These are phyloP conservation scores for Erebia ligea DNA, from an alignment of 2,888 invertebrate species.

Conservation along the genomic window DNA sequence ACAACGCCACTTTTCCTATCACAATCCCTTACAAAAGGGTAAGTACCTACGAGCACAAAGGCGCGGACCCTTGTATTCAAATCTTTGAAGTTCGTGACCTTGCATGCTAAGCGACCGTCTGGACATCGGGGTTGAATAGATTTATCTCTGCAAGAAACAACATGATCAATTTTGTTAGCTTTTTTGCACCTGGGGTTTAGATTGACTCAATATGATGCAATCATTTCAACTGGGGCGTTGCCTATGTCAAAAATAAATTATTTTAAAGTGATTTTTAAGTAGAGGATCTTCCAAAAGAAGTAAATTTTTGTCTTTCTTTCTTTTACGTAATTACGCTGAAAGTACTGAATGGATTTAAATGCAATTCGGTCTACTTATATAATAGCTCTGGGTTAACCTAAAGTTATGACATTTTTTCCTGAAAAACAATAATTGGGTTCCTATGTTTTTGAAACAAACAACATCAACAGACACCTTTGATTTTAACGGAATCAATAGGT, in stretches of 20 bases:
- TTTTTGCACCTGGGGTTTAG: constrained; percentile 17
- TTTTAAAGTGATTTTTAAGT: no score
- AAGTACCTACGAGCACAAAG: constrained; percentile 30
- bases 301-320: no score
- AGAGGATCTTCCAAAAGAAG: no score
- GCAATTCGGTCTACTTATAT: no score
- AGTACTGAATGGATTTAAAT: no score
- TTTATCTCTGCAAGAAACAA: constrained; percentile 26
- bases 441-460: neutral
- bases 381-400: no score
- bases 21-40: constrained; percentile 33
- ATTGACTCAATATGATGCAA: constrained; percentile 5
- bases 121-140: constrained; percentile 34
- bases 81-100: constrained; percentile 44
- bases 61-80: constrained; percentile 41
- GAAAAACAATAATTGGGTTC: no score
- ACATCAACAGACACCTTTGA: neutral
- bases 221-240: neutral
- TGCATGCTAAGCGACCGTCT: constrained; percentile 46
- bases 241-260: no score
- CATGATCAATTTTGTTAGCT: constrained; percentile 24
- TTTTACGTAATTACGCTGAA: no score
- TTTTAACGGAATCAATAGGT: neutral
- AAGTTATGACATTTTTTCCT: no score
- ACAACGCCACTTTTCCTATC: constrained; percentile 19